Evolutionary conservation across 2,888 invertebrate species (phyloP).

Genomic region (Orchesella flavescens): DNA sequence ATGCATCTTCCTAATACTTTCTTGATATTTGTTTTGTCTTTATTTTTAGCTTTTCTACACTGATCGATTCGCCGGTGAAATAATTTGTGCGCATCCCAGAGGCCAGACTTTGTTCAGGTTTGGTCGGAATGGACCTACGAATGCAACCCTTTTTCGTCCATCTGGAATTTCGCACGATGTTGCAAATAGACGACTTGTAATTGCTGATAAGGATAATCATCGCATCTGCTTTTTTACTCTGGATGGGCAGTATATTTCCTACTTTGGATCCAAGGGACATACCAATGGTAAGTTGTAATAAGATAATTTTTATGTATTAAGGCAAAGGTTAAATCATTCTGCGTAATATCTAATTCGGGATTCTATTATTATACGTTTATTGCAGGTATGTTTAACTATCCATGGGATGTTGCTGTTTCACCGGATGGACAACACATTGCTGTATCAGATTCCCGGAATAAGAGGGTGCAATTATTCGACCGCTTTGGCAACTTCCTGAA

Average conservation of each 20-base stretch:
- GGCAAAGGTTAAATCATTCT: no score
- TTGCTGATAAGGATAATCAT: slow-evolving; percentile 65
- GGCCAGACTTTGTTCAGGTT: slow-evolving; percentile 21
- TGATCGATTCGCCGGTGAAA: slow-evolving; percentile 42
- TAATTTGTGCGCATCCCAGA: slow-evolving; percentile 9
- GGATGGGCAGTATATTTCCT: slow-evolving; percentile 49
- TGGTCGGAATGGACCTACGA: no score
- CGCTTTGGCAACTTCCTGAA: slow-evolving; percentile 39
- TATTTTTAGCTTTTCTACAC: slow-evolving; percentile 33
- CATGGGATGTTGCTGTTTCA: slow-evolving; percentile 68
- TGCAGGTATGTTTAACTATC: slow-evolving; percentile 62
- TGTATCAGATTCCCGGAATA: slow-evolving; percentile 68
- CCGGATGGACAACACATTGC: slow-evolving; percentile 62
- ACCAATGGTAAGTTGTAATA: slow-evolving; percentile 22
- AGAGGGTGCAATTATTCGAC: slow-evolving; percentile 68
- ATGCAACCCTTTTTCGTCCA: slow-evolving; percentile 30
- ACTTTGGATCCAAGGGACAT: slow-evolving; percentile 54
- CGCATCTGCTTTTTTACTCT: slow-evolving; percentile 37
- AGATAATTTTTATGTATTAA: no score
- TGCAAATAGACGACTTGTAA: slow-evolving; percentile 20
- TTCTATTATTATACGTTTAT: not conserved
- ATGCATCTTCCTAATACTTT: no score
- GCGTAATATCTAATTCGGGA: no score
- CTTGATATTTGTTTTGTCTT: no score
- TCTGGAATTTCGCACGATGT: slow-evolving; percentile 54